These are phyloP conservation scores for Adrianichthys oophorus DNA, from an alignment of 2,797 vertebrate genomes.

Conservation along the genomic window DNA sequence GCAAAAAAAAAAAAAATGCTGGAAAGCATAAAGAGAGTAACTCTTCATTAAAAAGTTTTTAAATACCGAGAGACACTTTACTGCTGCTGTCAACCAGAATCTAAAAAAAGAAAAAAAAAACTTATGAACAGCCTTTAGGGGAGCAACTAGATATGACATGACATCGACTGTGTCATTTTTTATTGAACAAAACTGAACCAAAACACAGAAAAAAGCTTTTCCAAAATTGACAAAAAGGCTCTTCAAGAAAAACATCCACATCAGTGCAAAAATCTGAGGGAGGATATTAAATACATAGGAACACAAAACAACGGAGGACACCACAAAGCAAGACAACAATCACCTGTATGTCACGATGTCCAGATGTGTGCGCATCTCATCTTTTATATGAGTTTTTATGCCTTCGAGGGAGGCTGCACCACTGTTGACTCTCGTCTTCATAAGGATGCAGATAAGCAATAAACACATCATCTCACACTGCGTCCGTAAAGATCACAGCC, in stretches of 20 bases:
- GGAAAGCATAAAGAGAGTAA: too few relatives aligned
- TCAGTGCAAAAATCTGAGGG: slow-evolving; percentile 13
- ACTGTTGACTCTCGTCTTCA: not conserved
- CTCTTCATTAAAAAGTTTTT: too few relatives aligned
- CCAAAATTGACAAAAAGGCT: slow-evolving; percentile 5
- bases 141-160: too few relatives aligned
- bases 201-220: too few relatives aligned
- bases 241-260: slow-evolving; percentile 8
- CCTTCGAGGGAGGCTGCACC: not conserved
- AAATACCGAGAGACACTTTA: too few relatives aligned
- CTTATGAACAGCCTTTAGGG: too few relatives aligned
- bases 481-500: not conserved
- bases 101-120: too few relatives aligned
- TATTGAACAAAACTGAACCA: too few relatives aligned
- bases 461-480: not conserved
- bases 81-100: too few relatives aligned
- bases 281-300: slow-evolving; percentile 9
- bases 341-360: not conserved
- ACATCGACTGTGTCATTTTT: too few relatives aligned
- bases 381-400: not conserved
- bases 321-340: slow-evolving; percentile 8
- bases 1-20: too few relatives aligned
- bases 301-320: slow-evolving; percentile 3
- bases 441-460: not conserved
- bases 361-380: not conserved